A percentile compares a stretch with the other conserved stretches of the same genome.
Conservation (phyloP, 2,797 vertebrate species). For the Allobates femoralis region DNA sequence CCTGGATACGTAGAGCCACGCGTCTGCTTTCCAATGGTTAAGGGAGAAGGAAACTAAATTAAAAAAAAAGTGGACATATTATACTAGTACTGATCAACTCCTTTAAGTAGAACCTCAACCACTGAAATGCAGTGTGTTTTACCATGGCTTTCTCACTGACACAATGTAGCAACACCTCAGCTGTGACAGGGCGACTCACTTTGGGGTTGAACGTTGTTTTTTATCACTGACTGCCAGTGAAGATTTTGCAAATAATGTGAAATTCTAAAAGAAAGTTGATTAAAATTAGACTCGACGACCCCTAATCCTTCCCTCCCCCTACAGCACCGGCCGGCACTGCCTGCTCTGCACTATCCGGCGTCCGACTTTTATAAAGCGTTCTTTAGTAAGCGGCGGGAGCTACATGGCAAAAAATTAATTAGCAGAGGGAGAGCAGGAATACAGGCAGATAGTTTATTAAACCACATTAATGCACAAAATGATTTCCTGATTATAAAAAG, state of each 20-base stretch:
- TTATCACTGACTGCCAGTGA: neutral
- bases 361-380: neutral
- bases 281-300: neutral
- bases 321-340: neutral
- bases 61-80: too few species aligned
- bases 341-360: neutral
- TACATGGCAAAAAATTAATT: slow-evolving; percentile 28
- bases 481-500: slow-evolving; percentile 57
- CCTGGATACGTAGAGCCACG: too few species aligned
- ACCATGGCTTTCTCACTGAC: neutral
- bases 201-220: neutral
- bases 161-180: neutral
- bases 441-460: slow-evolving; percentile 47
- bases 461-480: slow-evolving; percentile 33
- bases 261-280: neutral
- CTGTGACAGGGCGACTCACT: neutral
- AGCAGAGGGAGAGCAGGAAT: slow-evolving; percentile 7
- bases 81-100: too few species aligned
- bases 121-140: too few species aligned
- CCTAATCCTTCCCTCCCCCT: neutral
- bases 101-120: too few species aligned
- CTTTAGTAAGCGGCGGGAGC: neutral
- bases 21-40: too few species aligned
- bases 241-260: neutral
- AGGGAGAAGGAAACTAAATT: too few species aligned